A percentile compares a stretch with the other conserved stretches of the same genome.
Conservation (phyloP, 2,113 vertebrate species). For the Pelecanoides urinatrix region DNA sequence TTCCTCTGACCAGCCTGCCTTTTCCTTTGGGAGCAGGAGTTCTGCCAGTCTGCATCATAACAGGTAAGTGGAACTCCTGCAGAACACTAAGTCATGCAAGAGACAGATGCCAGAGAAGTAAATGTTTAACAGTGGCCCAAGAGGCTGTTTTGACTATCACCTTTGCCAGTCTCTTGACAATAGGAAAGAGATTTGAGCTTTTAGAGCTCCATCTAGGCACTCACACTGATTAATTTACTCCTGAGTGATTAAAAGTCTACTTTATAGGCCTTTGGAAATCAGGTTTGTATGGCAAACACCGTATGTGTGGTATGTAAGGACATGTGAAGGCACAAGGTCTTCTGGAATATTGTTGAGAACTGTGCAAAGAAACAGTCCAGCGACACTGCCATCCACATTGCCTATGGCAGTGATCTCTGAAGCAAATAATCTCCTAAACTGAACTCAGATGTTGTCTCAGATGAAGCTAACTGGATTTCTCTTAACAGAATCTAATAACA, state of each 20-base stretch:
- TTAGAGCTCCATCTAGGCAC: not conserved
- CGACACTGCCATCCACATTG: not conserved
- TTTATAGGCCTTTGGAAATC: not conserved
- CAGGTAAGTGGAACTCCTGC: not conserved
- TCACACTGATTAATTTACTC: not conserved
- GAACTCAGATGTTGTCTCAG: not conserved
- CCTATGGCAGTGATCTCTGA: not conserved
- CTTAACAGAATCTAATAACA: not conserved
- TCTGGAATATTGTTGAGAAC: not conserved
- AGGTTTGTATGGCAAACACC: not conserved
- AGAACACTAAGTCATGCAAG: too few relatives aligned
- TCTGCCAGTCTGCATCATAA: not conserved
- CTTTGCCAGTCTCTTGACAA: not conserved
- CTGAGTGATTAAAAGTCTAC: not conserved
- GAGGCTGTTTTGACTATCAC: not conserved
- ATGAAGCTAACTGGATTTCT: not conserved
- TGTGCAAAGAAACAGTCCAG: not conserved
- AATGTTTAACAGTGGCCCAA: not conserved
- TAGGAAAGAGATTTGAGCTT: not conserved
- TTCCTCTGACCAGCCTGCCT: not conserved
- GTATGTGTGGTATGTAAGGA: not conserved
- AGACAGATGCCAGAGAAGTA: not conserved
- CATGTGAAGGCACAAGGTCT: not conserved
- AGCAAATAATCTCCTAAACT: not conserved
- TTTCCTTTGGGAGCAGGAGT: not conserved